Conservation (phyloP, 2,113 vertebrate genomes). For the Balaenoptera acutorostrata region DNA sequence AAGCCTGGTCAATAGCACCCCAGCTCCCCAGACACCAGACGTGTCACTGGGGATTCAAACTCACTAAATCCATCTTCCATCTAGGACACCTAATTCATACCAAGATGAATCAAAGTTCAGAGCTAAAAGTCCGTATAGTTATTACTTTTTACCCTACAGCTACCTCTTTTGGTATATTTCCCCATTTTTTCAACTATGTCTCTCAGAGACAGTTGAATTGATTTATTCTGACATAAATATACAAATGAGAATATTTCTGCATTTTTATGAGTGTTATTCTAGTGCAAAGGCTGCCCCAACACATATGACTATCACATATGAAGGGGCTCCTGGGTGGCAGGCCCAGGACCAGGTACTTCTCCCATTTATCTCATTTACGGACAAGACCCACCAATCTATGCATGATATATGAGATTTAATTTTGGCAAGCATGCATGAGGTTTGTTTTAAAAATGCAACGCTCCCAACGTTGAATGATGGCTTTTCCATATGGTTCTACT, state of each 20-base stretch:
- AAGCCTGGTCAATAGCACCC: background rate
- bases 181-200: background rate
- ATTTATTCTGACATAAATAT: background rate
- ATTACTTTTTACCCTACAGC: background rate
- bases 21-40: background rate
- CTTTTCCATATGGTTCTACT: background rate
- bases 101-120: background rate
- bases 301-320: accelerated
- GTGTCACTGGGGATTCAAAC: background rate
- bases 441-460: background rate
- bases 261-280: background rate
- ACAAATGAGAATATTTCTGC: background rate
- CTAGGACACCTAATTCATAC: background rate
- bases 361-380: background rate
- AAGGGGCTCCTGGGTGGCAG: background rate
- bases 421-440: background rate
- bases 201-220: background rate
- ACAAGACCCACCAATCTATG: background rate
- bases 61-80: background rate
- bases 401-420: background rate
- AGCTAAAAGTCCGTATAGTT: background rate
- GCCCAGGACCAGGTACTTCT: too few species aligned
- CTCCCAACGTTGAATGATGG: background rate
- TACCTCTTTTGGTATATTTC: background rate
- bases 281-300: background rate